A percentile compares a stretch with the other conserved stretches of the same genome.
Evolutionary conservation across 2,113 vertebrate genomes (phyloP).

Genomic region (Fukomys damarensis): DNA sequence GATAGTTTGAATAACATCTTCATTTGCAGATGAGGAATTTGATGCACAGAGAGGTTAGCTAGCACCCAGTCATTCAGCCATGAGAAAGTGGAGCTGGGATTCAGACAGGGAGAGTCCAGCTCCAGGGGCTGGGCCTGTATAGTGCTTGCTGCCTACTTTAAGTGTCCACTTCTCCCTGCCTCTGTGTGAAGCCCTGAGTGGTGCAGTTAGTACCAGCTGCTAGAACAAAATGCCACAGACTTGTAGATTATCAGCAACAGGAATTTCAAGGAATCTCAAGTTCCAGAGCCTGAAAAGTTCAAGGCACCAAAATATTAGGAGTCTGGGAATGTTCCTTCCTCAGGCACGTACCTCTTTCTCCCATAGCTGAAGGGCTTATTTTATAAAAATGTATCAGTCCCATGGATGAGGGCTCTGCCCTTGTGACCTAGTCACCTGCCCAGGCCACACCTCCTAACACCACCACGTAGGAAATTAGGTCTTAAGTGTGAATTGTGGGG

Average conservation of each 20-base stretch:
- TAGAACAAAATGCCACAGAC: background rate
- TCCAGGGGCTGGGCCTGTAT: background rate
- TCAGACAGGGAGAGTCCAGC: background rate
- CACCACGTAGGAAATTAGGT: background rate
- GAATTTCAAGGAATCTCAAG: background rate
- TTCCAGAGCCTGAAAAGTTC: background rate
- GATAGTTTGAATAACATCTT: background rate
- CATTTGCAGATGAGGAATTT: background rate
- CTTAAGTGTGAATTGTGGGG: background rate
- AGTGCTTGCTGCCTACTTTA: background rate
- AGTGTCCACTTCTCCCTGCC: background rate
- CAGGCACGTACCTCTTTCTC: background rate
- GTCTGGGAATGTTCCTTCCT: background rate
- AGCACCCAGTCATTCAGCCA: background rate
- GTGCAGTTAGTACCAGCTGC: background rate
- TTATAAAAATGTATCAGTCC: background rate
- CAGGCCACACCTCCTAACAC: too few relatives aligned
- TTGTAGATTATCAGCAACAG: background rate
- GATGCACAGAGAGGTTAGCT: background rate
- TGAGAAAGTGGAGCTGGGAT: background rate
- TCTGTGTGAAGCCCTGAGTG: background rate
- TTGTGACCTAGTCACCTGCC: too few relatives aligned
- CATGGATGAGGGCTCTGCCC: background rate
- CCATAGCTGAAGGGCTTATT: background rate
- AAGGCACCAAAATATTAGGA: background rate